These are phyloP conservation scores for Pomacea maculata DNA, from an alignment of 1,140 invertebrate species.

Conservation along the genomic window DNA sequence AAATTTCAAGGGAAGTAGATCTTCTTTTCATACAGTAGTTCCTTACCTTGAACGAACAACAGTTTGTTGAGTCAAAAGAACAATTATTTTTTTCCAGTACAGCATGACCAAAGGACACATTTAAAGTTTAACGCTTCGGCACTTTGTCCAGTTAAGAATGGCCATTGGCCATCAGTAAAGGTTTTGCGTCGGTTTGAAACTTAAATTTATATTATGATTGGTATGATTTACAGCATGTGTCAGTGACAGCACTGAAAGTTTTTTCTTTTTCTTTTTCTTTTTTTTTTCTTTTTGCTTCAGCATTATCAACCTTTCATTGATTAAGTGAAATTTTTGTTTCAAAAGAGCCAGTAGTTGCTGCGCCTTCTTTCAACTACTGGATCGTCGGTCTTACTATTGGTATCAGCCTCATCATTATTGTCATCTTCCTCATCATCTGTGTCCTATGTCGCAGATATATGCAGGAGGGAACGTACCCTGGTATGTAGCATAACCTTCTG, in stretches of 20 bases:
- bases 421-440: constrained; percentile 37
- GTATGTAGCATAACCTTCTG: constrained; percentile 13
- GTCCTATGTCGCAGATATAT: constrained; percentile 33
- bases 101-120: no score
- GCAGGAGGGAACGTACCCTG: constrained; percentile 35
- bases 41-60: no score
- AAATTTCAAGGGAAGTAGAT: no score
- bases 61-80: no score
- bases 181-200: not conserved
- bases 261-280: no score
- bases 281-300: no score
- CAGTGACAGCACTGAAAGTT: no score
- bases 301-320: no score
- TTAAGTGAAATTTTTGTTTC: constrained; percentile 1
- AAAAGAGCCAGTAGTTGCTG: constrained; percentile 6
- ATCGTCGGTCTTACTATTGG: constrained; percentile 41
- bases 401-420: constrained; percentile 34
- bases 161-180: not conserved
- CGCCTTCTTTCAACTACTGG: constrained; percentile 29
- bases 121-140: not conserved
- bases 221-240: no score
- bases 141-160: not conserved
- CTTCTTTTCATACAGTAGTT: no score
- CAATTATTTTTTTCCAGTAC: no score
- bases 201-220: no score